phyloP scores from a whole-genome alignment of 2,888 invertebrate genomes.

The Nineta flava region DNA sequence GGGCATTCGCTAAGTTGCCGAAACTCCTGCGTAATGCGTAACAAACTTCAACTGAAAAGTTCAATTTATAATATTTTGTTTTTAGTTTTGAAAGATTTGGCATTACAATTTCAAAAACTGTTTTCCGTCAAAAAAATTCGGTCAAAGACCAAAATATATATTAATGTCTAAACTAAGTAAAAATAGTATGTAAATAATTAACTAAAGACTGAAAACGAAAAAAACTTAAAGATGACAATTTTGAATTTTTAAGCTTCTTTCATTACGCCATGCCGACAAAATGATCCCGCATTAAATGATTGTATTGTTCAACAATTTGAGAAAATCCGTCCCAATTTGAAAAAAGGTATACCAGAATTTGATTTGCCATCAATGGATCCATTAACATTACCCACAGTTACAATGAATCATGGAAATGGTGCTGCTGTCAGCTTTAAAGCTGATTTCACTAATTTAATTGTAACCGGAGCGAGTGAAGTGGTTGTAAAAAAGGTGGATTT shows the following conservation, averaged over 20 bases:
- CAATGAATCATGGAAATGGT: conserved; percentile 25
- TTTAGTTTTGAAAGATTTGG: too few species aligned
- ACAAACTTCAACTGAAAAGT: too few species aligned
- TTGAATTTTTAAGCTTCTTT: conserved; percentile 20
- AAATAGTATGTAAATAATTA: too few species aligned
- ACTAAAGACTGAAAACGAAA: too few species aligned
- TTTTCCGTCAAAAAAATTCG: too few species aligned
- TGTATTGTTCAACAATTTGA: conserved; percentile 27
- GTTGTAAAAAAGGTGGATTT: conserved; percentile 19
- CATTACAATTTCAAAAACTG: too few species aligned
- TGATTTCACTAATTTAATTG: conserved; percentile 29
- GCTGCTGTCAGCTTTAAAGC: conserved; percentile 26
- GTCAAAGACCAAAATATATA: too few species aligned
- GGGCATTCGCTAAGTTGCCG: too few species aligned
- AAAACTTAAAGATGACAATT: too few species aligned
- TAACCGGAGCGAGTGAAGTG: conserved; percentile 32
- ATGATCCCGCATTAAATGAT: conserved; percentile 27
- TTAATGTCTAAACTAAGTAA: too few species aligned
- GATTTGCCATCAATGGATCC: conserved; percentile 29
- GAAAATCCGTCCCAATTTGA: conserved; percentile 24
- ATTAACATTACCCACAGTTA: conserved; percentile 24
- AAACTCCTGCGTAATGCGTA: too few species aligned
- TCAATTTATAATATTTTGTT: too few species aligned
- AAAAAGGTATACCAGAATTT: conserved; percentile 26
- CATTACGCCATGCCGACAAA: conserved; percentile 26